Evolutionary conservation across 2,113 vertebrate species (phyloP).

Genomic region (Rhombomys opimus): DNA sequence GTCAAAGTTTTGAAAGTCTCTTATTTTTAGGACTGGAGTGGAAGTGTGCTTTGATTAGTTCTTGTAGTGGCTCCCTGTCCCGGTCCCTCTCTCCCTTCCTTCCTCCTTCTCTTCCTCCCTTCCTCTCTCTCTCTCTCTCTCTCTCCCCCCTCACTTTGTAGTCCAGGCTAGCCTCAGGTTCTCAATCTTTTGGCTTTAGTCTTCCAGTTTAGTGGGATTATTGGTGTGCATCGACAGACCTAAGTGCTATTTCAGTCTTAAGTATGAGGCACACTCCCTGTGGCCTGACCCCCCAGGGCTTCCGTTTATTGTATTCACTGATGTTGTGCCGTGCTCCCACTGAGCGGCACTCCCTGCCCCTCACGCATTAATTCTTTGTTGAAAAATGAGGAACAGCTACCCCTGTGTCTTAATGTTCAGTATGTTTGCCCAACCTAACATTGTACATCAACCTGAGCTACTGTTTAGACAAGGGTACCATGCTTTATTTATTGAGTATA

Average conservation of each 20-base stretch:
- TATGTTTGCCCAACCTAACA: background rate
- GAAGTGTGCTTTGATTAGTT: background rate
- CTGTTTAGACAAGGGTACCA: background rate
- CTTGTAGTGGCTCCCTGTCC: background rate
- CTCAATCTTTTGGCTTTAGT: background rate
- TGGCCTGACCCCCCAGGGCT: background rate
- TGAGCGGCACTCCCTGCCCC: background rate
- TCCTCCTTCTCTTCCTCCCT: background rate
- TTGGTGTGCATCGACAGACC: background rate
- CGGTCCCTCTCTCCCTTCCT: background rate
- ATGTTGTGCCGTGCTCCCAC: background rate
- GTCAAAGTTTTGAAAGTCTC: slow-evolving; percentile 1
- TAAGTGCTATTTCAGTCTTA: slow-evolving; percentile 12
- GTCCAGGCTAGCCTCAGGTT: background rate
- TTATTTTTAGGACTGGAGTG: background rate
- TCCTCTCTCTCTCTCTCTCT: background rate
- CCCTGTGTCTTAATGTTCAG: background rate
- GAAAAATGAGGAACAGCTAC: background rate
- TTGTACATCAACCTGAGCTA: background rate
- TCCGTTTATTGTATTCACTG: background rate
- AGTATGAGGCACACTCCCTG: background rate
- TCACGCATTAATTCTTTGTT: background rate
- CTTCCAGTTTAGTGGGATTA: background rate
- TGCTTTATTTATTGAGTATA: background rate
- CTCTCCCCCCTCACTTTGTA: background rate